Evolutionary conservation across 1,140 invertebrate species (phyloP), one percentile per base, ranked within the genome.

Genomic region (Marisa cornuarietis): DNA sequence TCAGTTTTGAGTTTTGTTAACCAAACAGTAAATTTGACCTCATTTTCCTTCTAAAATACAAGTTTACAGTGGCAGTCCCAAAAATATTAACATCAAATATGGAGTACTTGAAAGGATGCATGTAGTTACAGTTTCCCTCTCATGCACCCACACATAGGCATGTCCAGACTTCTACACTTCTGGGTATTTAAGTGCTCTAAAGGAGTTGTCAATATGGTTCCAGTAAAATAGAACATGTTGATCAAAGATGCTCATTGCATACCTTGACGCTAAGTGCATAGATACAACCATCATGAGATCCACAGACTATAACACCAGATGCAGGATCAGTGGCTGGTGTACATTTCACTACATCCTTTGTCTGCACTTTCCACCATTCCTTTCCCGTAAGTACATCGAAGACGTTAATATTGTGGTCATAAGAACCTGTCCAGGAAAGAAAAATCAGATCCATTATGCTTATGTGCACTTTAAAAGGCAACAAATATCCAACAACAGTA

Each of bases 221-320:
- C 4, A 9, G 54, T 58, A 8, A 22, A 24, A n/a, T 10, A 18
- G 8, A 65, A 65, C 5, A 13, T 74, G 14, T 80, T 22, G 26
- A 22, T 54, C 24, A 20, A 52, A 51, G 14, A 77, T 22, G 62
- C 13, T 24, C 31, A 9, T 74, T 66, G 75, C 74, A 62, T 93
- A 94, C 94, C 88, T 91, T 71, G 31, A 92, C 84, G 87, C 92
- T 89, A 80, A 95, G 86, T 82, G 93, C 93, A 84, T 94, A 93
- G 24, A 95, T 82, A 85, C 91, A 87, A 68, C 93, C 92, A 87
- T 95, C 94, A 87, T 95, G 95, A 61, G 94, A 93, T 24, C 94
- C 95, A 82, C 95, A 90, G 86, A 93, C 93, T 62, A 95, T 87
- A 65, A 90, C 87, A 52, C 86, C 84, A 54, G 84, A 88, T 42